phyloP scores from a whole-genome alignment of 2,113 vertebrate species.

The Mirounga angustirostris region DNA sequence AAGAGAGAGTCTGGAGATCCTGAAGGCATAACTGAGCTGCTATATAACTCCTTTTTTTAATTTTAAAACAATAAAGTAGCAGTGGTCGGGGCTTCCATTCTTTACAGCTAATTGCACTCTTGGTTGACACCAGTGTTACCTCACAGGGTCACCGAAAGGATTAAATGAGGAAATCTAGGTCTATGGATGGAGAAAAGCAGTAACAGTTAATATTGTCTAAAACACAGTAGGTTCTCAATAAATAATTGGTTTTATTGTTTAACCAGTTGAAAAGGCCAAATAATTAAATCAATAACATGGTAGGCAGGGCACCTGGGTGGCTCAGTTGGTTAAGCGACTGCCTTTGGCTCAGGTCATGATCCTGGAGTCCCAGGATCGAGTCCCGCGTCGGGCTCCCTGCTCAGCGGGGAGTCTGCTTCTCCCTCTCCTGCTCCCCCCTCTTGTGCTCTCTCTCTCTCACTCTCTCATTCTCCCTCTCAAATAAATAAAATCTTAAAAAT shows the following conservation, averaged over 20 bases:
- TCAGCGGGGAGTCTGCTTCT: no score
- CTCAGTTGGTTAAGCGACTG: no score
- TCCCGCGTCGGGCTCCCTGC: no score
- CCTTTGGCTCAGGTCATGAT: no score
- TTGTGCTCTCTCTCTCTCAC: no score
- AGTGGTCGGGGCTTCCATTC: background rate
- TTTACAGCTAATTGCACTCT: conserved; percentile 49
- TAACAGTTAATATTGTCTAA: background rate
- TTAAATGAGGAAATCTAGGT: background rate
- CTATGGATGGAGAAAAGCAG: background rate
- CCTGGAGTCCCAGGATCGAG: no score
- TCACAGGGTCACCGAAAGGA: background rate
- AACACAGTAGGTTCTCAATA: background rate
- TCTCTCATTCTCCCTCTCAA: no score
- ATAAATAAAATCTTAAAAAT: no score
- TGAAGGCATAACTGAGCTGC: background rate
- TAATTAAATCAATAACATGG: background rate
- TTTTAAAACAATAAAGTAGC: conserved; percentile 28
- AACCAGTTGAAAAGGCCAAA: background rate
- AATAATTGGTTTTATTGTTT: conserved; percentile 9
- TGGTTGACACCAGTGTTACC: background rate
- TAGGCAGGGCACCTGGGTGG: background rate
- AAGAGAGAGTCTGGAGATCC: background rate
- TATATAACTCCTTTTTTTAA: background rate
- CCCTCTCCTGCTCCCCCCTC: no score